Conservation (phyloP, 2,888 invertebrate genomes). For the Eutolmus rufibarbis region DNA sequence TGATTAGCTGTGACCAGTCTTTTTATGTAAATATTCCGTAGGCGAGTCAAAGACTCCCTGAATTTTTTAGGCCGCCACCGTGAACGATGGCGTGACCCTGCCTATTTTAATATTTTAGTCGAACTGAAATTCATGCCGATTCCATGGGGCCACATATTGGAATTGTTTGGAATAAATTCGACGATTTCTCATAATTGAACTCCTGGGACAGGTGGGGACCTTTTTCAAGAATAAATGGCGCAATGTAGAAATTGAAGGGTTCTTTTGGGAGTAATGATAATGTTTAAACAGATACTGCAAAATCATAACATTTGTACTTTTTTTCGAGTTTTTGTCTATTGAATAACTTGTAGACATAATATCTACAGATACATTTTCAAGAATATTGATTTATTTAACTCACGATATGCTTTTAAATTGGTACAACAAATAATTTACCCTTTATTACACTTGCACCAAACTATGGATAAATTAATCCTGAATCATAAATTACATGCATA, state of each 20-base stretch:
- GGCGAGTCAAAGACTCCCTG: not conserved
- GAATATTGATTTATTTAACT: no score
- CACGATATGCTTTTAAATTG: no score
- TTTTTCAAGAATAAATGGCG: not conserved
- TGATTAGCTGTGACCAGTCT: constrained; percentile 56
- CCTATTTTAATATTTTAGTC: constrained; percentile 20
- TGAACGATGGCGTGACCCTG: not conserved
- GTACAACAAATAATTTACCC: no score
- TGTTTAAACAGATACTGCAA: not conserved
- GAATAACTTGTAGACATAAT: no score
- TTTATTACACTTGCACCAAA: no score
- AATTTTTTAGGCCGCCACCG: constrained; percentile 7
- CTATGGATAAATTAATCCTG: no score
- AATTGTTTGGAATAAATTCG: constrained; percentile 60
- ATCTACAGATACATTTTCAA: no score
- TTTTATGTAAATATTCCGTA: constrained; percentile 36
- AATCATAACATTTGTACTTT: not conserved
- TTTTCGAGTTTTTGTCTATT: no score
- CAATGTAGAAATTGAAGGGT: not conserved
- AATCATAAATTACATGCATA: no score
- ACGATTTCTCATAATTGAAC: constrained; percentile 52
- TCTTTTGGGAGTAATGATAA: not conserved
- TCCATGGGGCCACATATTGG: constrained; percentile 61
- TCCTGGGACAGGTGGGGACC: constrained; percentile 48
- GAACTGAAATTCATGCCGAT: constrained; percentile 49